A percentile compares a stretch with the other conserved stretches of the same genome.
Conservation (phyloP, 2,797 vertebrate genomes). For the Bryconaethiops microstoma region DNA sequence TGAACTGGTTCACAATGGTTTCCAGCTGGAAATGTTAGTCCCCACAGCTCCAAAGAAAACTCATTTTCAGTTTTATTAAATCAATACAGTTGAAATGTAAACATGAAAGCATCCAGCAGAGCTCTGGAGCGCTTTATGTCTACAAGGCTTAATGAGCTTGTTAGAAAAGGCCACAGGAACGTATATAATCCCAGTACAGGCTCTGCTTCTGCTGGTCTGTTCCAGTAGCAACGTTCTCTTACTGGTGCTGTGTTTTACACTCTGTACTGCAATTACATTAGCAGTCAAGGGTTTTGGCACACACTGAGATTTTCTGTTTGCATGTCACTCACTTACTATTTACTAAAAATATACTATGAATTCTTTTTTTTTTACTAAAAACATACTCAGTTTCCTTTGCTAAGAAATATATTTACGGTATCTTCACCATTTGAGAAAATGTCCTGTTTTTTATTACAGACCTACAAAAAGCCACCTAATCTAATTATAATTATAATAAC, state of each 20-base stretch:
- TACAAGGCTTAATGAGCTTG: neutral
- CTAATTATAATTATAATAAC: no score
- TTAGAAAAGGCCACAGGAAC: slow-evolving; percentile 7
- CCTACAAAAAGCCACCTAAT: no score
- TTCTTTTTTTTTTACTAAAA: no score
- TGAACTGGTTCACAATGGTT: neutral
- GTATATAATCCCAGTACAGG: neutral
- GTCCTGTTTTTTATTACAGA: no score
- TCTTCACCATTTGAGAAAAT: neutral
- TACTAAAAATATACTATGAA: no score
- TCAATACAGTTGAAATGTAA: neutral
- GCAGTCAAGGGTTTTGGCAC: no score
- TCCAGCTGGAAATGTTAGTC: neutral
- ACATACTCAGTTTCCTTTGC: neutral
- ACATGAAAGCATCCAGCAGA: neutral
- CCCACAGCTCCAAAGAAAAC: neutral
- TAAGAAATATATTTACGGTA: neutral
- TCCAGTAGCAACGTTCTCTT: slow-evolving; percentile 14
- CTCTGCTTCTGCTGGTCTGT: neutral
- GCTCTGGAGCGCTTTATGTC: neutral
- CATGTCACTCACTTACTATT: no score
- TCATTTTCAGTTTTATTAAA: neutral
- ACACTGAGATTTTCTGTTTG: no score
- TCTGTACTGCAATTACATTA: neutral
- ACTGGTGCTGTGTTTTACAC: neutral